These are phyloP conservation scores for Spea hammondii DNA, from an alignment of 2,797 vertebrate species.

Conservation along the genomic window DNA sequence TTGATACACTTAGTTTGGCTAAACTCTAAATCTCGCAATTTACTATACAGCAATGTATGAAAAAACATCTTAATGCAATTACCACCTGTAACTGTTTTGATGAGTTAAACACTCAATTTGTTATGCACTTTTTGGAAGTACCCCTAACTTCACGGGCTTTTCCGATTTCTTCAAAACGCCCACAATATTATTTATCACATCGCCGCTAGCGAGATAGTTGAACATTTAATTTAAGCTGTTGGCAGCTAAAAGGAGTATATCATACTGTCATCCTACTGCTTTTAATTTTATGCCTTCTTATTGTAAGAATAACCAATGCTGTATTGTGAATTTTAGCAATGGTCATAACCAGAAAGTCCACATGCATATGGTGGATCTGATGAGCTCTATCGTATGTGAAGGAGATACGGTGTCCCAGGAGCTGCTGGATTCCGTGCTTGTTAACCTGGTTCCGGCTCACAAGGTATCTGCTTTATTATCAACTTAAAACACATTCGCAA, in stretches of 20 bases:
- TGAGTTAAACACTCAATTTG: too few relatives aligned
- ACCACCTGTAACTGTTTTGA: not conserved
- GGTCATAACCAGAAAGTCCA: constrained; percentile 99
- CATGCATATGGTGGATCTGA: constrained; percentile 99
- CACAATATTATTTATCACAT: too few relatives aligned
- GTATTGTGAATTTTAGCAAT: constrained; percentile 77
- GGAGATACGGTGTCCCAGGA: constrained; percentile 97
- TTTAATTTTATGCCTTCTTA: too few relatives aligned
- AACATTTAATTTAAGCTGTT: too few relatives aligned
- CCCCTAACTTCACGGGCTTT: too few relatives aligned
- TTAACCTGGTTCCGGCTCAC: constrained; percentile 95
- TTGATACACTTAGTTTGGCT: too few relatives aligned
- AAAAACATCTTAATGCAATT: not conserved
- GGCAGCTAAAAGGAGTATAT: too few relatives aligned
- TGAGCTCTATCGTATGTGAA: constrained; percentile 98
- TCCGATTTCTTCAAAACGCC: too few relatives aligned
- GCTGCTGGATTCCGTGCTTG: constrained; percentile 92
- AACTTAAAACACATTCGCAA: not conserved
- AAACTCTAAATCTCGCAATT: too few relatives aligned
- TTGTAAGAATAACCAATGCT: not conserved
- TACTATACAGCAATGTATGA: not conserved
- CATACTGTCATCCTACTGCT: too few relatives aligned
- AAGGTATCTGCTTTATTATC: constrained; percentile 75
- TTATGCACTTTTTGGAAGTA: constrained; percentile 24
- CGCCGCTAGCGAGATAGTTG: too few relatives aligned